Conservation (phyloP, 2,888 invertebrate species). For the Cyclophora albipunctata region DNA sequence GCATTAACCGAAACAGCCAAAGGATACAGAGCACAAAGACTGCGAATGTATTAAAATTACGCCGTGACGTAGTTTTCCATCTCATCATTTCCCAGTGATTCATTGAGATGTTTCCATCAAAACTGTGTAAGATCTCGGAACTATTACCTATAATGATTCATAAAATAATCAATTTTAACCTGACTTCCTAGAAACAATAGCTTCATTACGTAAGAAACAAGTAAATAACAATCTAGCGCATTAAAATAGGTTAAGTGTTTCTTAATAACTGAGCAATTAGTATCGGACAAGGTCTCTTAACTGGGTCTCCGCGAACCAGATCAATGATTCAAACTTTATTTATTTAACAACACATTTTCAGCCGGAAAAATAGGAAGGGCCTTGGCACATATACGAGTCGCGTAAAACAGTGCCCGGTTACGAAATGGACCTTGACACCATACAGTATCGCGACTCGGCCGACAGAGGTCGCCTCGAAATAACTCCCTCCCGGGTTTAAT, state of each 20-base stretch:
- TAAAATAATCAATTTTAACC: slow-evolving; percentile 10
- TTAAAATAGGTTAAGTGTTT: slow-evolving; percentile 67
- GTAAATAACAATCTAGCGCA: slow-evolving; percentile 49
- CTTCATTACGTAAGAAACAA: slow-evolving; percentile 38
- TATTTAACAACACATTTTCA: slow-evolving; percentile 26
- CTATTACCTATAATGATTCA: slow-evolving; percentile 9
- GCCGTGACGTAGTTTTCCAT: slow-evolving; percentile 4
- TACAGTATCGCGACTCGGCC: slow-evolving; percentile 62
- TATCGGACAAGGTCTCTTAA: slow-evolving; percentile 47
- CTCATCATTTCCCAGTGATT: slow-evolving; percentile 6
- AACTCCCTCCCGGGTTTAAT: slow-evolving; percentile 52
- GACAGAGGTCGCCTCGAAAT: slow-evolving; percentile 66
- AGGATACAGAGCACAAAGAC: not conserved
- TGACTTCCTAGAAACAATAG: slow-evolving; percentile 36
- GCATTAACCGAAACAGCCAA: slow-evolving; percentile 11
- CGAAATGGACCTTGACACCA: slow-evolving; percentile 69
- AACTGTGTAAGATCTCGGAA: too few relatives aligned
- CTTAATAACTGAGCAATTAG: slow-evolving; percentile 67
- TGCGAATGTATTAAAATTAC: slow-evolving; percentile 10
- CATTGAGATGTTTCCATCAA: not conserved
- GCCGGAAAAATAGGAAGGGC: slow-evolving; percentile 47
- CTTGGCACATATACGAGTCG: slow-evolving; percentile 56
- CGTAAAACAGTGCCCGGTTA: slow-evolving; percentile 41
- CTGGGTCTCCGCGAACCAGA: slow-evolving; percentile 30
- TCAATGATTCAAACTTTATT: slow-evolving; percentile 25